phyloP scores from a whole-genome alignment of 1,140 invertebrate species.

The Ceratina australensis region DNA sequence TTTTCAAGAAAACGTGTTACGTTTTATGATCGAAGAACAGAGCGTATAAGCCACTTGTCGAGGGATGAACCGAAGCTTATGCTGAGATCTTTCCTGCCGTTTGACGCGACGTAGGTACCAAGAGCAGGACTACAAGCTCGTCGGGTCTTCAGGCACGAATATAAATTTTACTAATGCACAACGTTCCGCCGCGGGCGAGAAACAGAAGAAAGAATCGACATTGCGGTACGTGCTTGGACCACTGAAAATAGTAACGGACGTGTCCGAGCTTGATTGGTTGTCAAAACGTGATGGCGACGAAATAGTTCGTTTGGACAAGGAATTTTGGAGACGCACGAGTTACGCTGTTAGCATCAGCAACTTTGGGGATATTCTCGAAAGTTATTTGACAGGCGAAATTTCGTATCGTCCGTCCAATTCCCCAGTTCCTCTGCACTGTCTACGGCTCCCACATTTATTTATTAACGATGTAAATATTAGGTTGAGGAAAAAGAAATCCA shows the following conservation, averaged over 20 bases:
- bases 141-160: not conserved
- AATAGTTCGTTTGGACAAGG: not conserved
- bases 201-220: not conserved
- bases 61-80: not conserved
- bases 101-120: too few species aligned
- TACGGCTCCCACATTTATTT: too few species aligned
- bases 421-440: too few species aligned
- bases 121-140: not conserved
- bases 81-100: not conserved
- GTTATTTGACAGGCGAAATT: not conserved
- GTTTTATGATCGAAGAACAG: not conserved
- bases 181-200: not conserved
- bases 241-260: not conserved
- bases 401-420: too few species aligned
- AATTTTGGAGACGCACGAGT: not conserved
- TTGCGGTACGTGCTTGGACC: conserved; percentile 4
- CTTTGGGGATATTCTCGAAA: too few species aligned
- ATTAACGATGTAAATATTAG: too few species aligned
- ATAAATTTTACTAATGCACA: conserved; percentile 21
- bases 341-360: not conserved
- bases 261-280: not conserved
- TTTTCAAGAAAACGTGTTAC: not conserved
- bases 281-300: not conserved
- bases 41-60: not conserved
- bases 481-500: too few species aligned